Percentiles rank a stretch among this genome's conserved stretches.
Conservation (phyloP, 1,140 invertebrate genomes). For the Leptinotarsa texana region DNA sequence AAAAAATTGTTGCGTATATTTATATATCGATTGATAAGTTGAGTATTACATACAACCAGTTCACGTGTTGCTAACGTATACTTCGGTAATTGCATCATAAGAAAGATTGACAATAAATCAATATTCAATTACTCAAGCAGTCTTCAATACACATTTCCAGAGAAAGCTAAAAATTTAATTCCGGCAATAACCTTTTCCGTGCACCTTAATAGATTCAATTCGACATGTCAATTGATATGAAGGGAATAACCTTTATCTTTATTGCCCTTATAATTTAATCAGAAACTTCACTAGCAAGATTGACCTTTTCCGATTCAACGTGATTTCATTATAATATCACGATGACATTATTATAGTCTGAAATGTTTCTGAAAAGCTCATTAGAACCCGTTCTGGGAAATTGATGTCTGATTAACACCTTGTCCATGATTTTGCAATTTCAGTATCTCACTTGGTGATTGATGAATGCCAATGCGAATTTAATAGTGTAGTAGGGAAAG, state of each 20-base stretch:
- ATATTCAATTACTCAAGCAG: too few relatives aligned
- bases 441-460: too few relatives aligned
- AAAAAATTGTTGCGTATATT: too few relatives aligned
- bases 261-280: conserved; percentile 48
- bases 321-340: conserved; percentile 46
- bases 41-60: too few relatives aligned
- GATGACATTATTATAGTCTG: conserved; percentile 41
- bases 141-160: too few relatives aligned
- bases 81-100: too few relatives aligned
- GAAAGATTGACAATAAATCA: too few relatives aligned
- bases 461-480: too few relatives aligned
- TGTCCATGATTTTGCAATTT: background rate
- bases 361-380: conserved; percentile 10
- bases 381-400: conserved; percentile 10
- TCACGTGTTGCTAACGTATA: too few relatives aligned
- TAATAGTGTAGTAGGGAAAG: too few relatives aligned
- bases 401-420: conserved; percentile 9
- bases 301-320: conserved; percentile 44
- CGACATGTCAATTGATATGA: conserved; percentile 25
- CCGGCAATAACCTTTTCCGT: conserved; percentile 10
- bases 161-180: background rate
- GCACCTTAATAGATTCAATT: conserved; percentile 18
- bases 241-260: conserved; percentile 44
- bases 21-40: too few relatives aligned
- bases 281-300: conserved; percentile 42